Base-by-base conservation (phyloP, 2,888 invertebrate genomes). In the Stratiomys singularior region DNA sequence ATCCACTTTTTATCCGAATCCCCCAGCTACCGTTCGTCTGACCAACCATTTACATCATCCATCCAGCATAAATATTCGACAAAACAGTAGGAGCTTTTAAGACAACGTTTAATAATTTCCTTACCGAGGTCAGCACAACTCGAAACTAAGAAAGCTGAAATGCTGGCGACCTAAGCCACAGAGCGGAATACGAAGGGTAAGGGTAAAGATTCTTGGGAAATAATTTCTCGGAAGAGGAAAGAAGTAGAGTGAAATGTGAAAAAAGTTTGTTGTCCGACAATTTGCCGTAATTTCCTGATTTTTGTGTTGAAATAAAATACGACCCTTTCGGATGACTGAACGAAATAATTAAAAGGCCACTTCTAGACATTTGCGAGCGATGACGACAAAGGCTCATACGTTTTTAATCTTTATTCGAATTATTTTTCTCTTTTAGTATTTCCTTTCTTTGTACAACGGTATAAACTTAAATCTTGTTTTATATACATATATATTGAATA, bases 331-430 rank as follows among this genome's bases (percentile, higher is more conserved):
- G 60, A 60, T 76, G 76, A 60, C 76, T 76, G 76, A 37, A 76
- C 76, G 76, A 76, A 76, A 76, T 76, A 76, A 76, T 76, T 76
- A 76, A 76, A 76, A 76, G 72, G 56, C 72, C 1, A 72, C 72
- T 56, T 72, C 56, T 56, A 56, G 72, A 72, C 72, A 56, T 72
- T 72, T 72, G 47, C 21, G 46, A 47, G 69, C 37, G 66, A 18
- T 21, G 66, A 37, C 9, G 37, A 18, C 52, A 13, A 18, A 23
- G 30, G 37, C 64, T 30, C 64, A 21, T 66, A 37, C 44, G 11
- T 37, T 37, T 66, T 18, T 52, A 52, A n/a, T 18, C 52, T 52
- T 52, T 13, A 13, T n/a, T n/a, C n/a, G n/a, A n/a, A n/a, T n/a
- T n/a, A n/a, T n/a, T n/a, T n/a, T n/a, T n/a, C n/a, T n/a, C n/a